Conservation (phyloP, 2,888 invertebrate genomes). For the Oxyteleia sp. region DNA sequence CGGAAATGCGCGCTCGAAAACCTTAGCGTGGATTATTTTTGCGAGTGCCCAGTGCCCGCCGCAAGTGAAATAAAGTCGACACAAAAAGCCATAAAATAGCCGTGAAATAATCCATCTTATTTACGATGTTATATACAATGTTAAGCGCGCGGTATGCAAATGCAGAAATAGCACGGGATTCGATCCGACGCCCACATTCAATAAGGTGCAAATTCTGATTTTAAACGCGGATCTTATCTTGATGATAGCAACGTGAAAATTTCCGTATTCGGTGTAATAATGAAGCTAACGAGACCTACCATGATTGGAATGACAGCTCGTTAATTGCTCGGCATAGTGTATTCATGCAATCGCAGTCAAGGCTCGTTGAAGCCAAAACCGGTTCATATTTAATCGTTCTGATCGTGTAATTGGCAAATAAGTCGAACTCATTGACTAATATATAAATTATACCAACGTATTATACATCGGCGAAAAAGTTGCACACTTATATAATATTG, state of each 20-base stretch:
- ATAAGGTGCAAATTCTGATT: constrained; percentile 71
- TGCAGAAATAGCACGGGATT: constrained; percentile 49
- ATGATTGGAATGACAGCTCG: constrained; percentile 74
- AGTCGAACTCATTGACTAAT: constrained; percentile 70
- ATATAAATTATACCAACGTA: constrained; percentile 60
- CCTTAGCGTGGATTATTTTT: too few species aligned
- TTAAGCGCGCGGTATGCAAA: constrained; percentile 43
- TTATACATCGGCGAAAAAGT: constrained; percentile 43
- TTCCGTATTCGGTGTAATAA: constrained; percentile 73
- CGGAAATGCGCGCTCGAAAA: too few species aligned
- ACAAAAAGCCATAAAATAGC: constrained; percentile 11
- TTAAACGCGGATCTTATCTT: constrained; percentile 68
- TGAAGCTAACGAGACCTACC: constrained; percentile 75
- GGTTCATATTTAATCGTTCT: constrained; percentile 74
- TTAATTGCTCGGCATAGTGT: constrained; percentile 74
- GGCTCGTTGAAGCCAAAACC: constrained; percentile 71
- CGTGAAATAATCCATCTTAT: constrained; percentile 55
- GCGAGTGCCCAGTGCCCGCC: too few species aligned
- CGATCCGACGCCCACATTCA: constrained; percentile 62
- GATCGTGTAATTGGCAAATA: constrained; percentile 74
- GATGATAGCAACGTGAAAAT: constrained; percentile 72
- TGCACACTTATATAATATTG: constrained; percentile 45
- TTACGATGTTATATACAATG: constrained; percentile 50
- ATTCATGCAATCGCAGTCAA: constrained; percentile 63
- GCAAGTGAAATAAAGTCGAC: constrained; percentile 5